Evolutionary conservation across 2,888 invertebrate genomes (phyloP).

Genomic region (Coelopa pilipes): DNA sequence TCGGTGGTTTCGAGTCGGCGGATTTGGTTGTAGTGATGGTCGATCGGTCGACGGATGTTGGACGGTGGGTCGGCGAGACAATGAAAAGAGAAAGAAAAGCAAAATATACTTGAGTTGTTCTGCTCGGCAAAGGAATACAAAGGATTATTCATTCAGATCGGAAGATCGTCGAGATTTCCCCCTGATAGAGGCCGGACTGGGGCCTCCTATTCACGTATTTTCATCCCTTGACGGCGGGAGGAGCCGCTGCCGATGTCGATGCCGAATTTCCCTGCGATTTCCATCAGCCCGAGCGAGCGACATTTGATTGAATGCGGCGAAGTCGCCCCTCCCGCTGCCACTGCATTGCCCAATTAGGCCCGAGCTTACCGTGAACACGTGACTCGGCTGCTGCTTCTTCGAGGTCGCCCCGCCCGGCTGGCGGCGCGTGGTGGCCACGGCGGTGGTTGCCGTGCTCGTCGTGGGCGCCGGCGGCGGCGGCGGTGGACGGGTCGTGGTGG

Average conservation of each 20-base stretch:
- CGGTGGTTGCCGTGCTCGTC: slow-evolving; percentile 57
- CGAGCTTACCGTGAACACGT: slow-evolving; percentile 51
- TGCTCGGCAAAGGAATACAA: not conserved
- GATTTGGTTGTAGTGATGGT: not conserved
- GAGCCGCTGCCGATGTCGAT: too few relatives aligned
- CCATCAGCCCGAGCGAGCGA: too few relatives aligned
- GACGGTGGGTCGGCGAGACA: too few relatives aligned
- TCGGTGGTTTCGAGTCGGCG: not conserved
- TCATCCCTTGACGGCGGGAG: not conserved
- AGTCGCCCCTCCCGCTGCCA: too few relatives aligned
- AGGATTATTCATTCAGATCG: too few relatives aligned
- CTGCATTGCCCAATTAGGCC: too few relatives aligned
- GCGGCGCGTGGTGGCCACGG: slow-evolving; percentile 60
- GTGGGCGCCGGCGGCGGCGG: slow-evolving; percentile 50
- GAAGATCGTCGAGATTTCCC: not conserved
- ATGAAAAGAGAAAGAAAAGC: not conserved
- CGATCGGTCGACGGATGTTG: not conserved
- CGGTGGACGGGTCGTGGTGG: slow-evolving; percentile 60
- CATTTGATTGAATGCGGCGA: too few relatives aligned
- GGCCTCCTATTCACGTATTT: not conserved
- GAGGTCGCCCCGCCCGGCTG: slow-evolving; percentile 61
- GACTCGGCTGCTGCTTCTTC: slow-evolving; percentile 55
- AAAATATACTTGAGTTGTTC: not conserved
- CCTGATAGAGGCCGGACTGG: too few relatives aligned
- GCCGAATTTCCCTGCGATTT: too few relatives aligned